Evolutionary conservation across 2,888 invertebrate species (phyloP).

Genomic region (Sesia bembeciformis): DNA sequence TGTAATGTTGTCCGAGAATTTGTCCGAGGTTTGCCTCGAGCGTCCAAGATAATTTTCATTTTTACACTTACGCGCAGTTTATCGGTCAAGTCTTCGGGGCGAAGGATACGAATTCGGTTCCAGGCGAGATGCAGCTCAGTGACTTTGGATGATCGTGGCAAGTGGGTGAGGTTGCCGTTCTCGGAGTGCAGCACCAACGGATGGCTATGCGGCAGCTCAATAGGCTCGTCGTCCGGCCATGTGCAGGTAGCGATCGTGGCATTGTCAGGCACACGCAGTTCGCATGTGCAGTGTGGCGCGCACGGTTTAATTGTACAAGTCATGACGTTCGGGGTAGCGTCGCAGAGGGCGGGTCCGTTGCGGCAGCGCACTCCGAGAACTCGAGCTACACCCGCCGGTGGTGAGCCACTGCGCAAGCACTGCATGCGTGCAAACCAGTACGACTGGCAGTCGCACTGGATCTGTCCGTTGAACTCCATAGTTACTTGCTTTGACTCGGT

Average conservation of each 20-base stretch:
- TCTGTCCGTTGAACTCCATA: conserved; percentile 3
- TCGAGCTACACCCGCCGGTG: not conserved
- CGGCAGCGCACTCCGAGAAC: conserved; percentile 10
- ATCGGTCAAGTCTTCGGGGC: not conserved
- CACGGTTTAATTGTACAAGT: conserved; percentile 5
- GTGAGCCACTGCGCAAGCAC: conserved; percentile 7
- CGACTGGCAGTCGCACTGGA: conserved; percentile 20
- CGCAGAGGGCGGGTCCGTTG: conserved; percentile 10
- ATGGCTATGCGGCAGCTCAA: not conserved
- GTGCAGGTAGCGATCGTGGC: not conserved
- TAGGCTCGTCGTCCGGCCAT: not conserved
- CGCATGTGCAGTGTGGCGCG: not conserved
- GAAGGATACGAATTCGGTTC: not conserved
- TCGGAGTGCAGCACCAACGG: not conserved
- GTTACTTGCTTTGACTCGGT: not conserved
- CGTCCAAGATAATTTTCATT: not conserved
- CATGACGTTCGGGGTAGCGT: not conserved
- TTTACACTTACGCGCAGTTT: not conserved
- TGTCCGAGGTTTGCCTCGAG: too few species aligned
- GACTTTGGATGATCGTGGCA: not conserved
- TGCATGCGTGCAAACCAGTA: conserved; percentile 20
- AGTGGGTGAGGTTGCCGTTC: not conserved
- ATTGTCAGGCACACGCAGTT: not conserved
- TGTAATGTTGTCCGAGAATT: not conserved
- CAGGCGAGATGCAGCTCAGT: not conserved